Percentiles rank a stretch among this genome's conserved stretches.
Conservation (phyloP, 1,140 invertebrate species). For the Drosophila sproati region DNA sequence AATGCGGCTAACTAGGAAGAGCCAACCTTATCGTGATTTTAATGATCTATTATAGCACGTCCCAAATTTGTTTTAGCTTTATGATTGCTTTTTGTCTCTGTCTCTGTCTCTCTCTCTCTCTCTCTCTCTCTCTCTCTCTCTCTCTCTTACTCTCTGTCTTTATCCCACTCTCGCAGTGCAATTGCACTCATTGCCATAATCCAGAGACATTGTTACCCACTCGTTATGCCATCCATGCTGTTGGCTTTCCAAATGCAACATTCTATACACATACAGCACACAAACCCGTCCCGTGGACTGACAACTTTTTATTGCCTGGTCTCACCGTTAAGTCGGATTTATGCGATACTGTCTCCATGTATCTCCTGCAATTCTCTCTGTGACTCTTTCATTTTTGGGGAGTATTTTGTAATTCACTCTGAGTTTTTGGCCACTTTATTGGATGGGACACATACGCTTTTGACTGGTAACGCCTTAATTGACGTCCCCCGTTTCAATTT, state of each 20-base stretch:
- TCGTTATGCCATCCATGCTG: conserved; percentile 6
- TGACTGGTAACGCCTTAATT: conserved; percentile 48
- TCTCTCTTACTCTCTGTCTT: not conserved
- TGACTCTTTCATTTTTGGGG: not conserved
- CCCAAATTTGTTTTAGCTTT: conserved; percentile 14
- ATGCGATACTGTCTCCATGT: conserved; percentile 38
- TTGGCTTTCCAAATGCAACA: conserved; percentile 15
- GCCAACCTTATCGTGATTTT: conserved; percentile 30
- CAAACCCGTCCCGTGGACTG: conserved; percentile 30
- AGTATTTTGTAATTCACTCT: not conserved
- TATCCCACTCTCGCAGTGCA: not conserved
- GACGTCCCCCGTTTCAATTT: conserved; percentile 55
- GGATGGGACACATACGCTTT: conserved; percentile 37
- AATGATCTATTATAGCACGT: conserved; percentile 30
- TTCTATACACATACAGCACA: conserved; percentile 38
- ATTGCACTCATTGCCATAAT: conserved; percentile 44
- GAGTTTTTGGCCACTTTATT: conserved; percentile 38
- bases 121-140: not conserved
- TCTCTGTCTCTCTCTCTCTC: conserved; percentile 1
- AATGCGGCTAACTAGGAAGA: conserved; percentile 20
- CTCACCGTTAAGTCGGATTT: conserved; percentile 73
- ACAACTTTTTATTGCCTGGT: conserved; percentile 49
- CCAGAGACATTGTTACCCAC: conserved; percentile 32
- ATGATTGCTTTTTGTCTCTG: conserved; percentile 29
- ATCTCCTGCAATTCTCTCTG: not conserved